Evolutionary conservation across 2,113 vertebrate genomes (phyloP), one percentile per base, ranked within the genome.

Genomic region (Vimba vimba): DNA sequence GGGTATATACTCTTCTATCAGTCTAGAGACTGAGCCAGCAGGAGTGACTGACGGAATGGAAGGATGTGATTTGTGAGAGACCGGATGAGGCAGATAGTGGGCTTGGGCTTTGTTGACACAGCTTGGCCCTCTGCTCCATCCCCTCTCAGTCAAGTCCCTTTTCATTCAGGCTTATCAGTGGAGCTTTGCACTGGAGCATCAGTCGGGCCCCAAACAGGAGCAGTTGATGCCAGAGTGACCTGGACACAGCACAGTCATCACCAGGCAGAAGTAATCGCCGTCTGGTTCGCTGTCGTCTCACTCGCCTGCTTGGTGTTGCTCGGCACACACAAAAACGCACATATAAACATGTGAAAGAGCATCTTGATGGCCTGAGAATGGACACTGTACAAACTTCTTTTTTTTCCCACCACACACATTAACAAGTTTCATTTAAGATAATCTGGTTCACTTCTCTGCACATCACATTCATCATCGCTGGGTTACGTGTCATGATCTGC

Each of bases 1-100:
- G 97, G 97, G 64, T 98, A 97, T 92, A 97, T 98, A 91, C 95
- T 98, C 91, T 97, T 97, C 93, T 98, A 97, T 92, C 97, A 98
- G 93, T 98, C 97, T 74, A 96, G 97, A 94, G 96, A 97, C 96
- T 98, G 93, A 95, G 74, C 68, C 36, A 74, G 30, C 71, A 30
- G 82, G 62, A 60, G 73, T 21, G 77, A 52, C 64, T 21, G 71
- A 57, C 52, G 36, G n/a, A 83, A 86, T 78, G 85, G 79, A 91
- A 94, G 86, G 90, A 89, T 85, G 66, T 82, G 77, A 83, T 87
- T 84, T 82, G 79, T 69, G 88, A 75, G 87, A 80, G 86, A 87
- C 84, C 73, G 80, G 90, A 90, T 86, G 89, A 30, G 86, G 90
- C 87, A 87, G 64, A 75, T 79, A 79, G 71, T 15, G 77, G 90